A percentile compares a stretch with the other conserved stretches of the same genome.
Conservation (phyloP, 23 tunicate species). For the Trididemnum clinides region DNA sequence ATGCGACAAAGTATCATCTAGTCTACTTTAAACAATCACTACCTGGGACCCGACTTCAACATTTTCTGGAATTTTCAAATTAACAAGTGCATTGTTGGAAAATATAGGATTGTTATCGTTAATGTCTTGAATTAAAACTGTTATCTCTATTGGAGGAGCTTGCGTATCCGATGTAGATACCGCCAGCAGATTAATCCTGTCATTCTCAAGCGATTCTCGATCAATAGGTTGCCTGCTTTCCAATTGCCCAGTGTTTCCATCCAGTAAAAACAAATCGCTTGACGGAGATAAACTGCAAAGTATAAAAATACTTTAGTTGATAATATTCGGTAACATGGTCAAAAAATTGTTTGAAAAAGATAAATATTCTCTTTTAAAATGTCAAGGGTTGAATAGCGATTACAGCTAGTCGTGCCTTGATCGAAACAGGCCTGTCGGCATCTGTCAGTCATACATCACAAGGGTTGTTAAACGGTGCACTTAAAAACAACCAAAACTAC, state of each 20-base stretch:
- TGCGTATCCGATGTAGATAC: constrained; percentile 9
- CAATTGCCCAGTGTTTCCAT: constrained; percentile 51
- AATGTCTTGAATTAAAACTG: constrained; percentile 51
- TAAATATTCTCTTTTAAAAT: too few relatives aligned
- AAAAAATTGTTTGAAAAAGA: too few relatives aligned
- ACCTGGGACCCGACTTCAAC: constrained; percentile 50
- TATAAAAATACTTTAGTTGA: too few relatives aligned
- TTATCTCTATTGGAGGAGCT: constrained; percentile 58
- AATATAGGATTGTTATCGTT: constrained; percentile 82
- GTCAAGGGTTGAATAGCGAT: too few relatives aligned
- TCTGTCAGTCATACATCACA: too few relatives aligned
- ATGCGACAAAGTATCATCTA: too few relatives aligned
- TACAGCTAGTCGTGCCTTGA: too few relatives aligned
- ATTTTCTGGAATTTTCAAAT: constrained; percentile 55
- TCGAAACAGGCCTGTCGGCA: too few relatives aligned
- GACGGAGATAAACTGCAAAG: constrained; percentile 50
- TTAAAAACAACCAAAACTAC: too few relatives aligned
- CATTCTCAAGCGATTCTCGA: constrained; percentile 58
- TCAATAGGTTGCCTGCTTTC: constrained; percentile 47
- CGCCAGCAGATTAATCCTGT: constrained; percentile 51
- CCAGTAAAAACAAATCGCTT: constrained; percentile 26
- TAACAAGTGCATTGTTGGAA: constrained; percentile 7
- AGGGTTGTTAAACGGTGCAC: too few relatives aligned
- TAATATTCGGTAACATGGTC: too few relatives aligned
- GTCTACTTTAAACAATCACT: too few relatives aligned